Conservation (phyloP, 2,113 vertebrate species). For the Puntigrus tetrazona region DNA sequence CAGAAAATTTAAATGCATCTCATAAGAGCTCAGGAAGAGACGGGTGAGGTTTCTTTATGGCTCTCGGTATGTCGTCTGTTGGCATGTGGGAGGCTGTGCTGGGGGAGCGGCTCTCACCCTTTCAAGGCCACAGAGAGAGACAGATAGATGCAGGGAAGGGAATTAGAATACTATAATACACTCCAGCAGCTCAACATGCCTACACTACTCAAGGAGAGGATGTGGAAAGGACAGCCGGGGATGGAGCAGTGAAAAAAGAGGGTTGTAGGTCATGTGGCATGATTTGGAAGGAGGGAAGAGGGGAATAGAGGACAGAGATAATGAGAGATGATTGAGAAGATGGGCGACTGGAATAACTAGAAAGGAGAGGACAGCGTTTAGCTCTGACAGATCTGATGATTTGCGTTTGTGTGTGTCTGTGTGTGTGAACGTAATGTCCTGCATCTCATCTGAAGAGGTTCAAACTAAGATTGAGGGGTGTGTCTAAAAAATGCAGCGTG, state of each 20-base stretch:
- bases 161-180: constrained; percentile 48
- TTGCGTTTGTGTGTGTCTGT: not conserved
- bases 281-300: not conserved
- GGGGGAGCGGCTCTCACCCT: constrained; percentile 36
- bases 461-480: not conserved
- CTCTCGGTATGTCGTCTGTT: constrained; percentile 31
- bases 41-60: constrained; percentile 37
- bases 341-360: not conserved
- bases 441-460: not conserved
- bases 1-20: not conserved
- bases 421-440: constrained; percentile 36
- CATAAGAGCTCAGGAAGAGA: constrained; percentile 33
- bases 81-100: constrained; percentile 37
- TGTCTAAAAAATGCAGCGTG: not conserved
- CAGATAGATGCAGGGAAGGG: constrained; percentile 29
- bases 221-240: not conserved
- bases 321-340: constrained; percentile 32
- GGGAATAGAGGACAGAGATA: constrained; percentile 13
- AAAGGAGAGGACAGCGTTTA: constrained; percentile 24
- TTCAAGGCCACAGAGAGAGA: constrained; percentile 41
- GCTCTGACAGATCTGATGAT: constrained; percentile 27
- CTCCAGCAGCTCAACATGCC: constrained; percentile 24
- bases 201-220: constrained; percentile 3
- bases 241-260: not conserved
- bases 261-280: constrained; percentile 14